Conservation (phyloP, 2,797 vertebrate genomes). For the Somateria mollissima region DNA sequence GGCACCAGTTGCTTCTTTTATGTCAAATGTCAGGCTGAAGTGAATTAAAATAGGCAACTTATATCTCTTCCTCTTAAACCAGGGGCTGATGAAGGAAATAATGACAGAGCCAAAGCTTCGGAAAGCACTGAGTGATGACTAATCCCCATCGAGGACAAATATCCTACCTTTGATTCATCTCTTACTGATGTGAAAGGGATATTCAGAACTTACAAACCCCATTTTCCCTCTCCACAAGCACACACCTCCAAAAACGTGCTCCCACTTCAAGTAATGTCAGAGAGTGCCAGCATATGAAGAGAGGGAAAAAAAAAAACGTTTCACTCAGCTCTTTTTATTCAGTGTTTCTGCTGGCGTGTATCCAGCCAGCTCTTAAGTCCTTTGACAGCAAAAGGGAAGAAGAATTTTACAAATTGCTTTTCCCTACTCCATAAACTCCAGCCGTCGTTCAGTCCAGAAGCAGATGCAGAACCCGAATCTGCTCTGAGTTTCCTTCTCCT, state of each 20-base stretch:
- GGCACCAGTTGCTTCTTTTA: slow-evolving; percentile 65
- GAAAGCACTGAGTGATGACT: slow-evolving; percentile 36
- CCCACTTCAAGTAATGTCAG: not conserved
- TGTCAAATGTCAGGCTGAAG: slow-evolving; percentile 38
- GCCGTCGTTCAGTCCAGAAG: not conserved
- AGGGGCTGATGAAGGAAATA: slow-evolving; percentile 52
- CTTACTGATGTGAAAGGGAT: slow-evolving; percentile 10
- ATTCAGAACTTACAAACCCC: slow-evolving; percentile 11
- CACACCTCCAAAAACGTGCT: not conserved
- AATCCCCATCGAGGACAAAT: slow-evolving; percentile 37
- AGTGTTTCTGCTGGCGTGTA: not conserved
- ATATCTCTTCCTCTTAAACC: slow-evolving; percentile 48
- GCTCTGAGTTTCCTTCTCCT: not conserved
- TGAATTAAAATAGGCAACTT: slow-evolving; percentile 50
- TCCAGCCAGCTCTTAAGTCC: not conserved
- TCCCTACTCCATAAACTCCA: not conserved
- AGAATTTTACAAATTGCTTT: not conserved
- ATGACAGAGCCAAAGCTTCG: slow-evolving; percentile 10
- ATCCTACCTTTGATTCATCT: slow-evolving; percentile 50
- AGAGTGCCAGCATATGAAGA: not conserved
- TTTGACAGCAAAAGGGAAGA: not conserved
- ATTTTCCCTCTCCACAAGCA: not conserved
- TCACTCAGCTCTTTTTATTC: not conserved
- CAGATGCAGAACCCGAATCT: not conserved
- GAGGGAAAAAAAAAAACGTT: not conserved